Base-by-base conservation (phyloP, 2,113 vertebrate species). In the Barbus barbus region DNA sequence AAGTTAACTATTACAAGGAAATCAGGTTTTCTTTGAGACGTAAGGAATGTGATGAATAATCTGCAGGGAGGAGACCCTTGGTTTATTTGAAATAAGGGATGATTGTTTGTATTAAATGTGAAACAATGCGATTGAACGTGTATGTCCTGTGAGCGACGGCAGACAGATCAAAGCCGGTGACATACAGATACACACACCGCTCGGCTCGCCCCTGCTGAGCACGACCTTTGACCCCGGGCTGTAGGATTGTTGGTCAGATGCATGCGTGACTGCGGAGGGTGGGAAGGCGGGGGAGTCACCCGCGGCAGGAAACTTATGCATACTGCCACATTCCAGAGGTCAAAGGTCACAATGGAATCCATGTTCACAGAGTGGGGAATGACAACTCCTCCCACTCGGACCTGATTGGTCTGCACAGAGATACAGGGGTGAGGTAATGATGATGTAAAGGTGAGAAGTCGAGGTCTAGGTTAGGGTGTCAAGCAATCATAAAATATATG, bases 191-290 rank as follows among this genome's bases (percentile, higher is more conserved):
- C 58, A 3, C 26, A 31, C 60, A 2, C 87, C 82, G 1, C 41
- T 12, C 11, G 41, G 44, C 44, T 46, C 44, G 44, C 1, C 46
- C 46, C 46, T 1, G 88, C 92, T 89, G 89, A 90, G 85, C 11
- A 51, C 12, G 87, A 91, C 92, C 93, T 92, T 88, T 92, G 86
- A 92, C 91, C 90, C 84, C 1, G 65, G 71, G 77, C 85, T 48
- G 46, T 48, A 16, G 46, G 46, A 48, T 16, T 48, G 14, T 48
- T 48, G 82, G 46, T 38, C 65, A 5, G 58, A 26, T 81, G 85
- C 24, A 84, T 86, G 87, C 82, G 88, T 86, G 88, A 86, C 85
- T 53, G 60, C 7, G 53, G 41, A 76, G 82, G 20, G 12, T 3
- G 12, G 46, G 69, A 56, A 14, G 36, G 65, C 18, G 65, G 3